Percentiles rank a stretch among this genome's conserved stretches.
Evolutionary conservation across 2,888 invertebrate genomes (phyloP).

Genomic region (Heterodera filipjevi): DNA sequence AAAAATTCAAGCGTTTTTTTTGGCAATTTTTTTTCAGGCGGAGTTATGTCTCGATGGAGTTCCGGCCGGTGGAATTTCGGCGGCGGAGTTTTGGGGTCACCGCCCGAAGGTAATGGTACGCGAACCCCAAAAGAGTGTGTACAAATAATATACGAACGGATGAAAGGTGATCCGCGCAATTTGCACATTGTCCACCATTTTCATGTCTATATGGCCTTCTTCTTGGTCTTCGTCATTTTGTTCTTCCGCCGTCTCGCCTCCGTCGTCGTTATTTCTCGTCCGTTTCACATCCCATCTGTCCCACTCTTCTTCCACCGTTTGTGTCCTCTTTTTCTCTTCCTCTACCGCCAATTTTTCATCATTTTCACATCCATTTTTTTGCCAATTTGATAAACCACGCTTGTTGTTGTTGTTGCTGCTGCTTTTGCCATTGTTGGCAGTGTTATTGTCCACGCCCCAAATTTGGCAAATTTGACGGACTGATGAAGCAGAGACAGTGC

Average conservation of each 20-base stretch:
- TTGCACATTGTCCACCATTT: not conserved
- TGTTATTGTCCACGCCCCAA: slow-evolving; percentile 45
- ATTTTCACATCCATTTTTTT: too few species aligned
- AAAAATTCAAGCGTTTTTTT: too few species aligned
- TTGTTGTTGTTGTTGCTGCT: not conserved
- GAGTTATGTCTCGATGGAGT: too few species aligned
- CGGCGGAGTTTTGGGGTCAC: too few species aligned
- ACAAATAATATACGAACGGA: not conserved
- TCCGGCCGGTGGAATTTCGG: too few species aligned
- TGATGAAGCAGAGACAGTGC: slow-evolving; percentile 55
- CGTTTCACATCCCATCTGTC: not conserved
- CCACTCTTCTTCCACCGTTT: not conserved
- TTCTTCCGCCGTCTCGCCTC: not conserved
- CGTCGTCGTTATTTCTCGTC: not conserved
- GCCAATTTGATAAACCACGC: not conserved
- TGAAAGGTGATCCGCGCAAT: not conserved
- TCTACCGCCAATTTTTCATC: not conserved
- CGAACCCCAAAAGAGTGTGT: too few species aligned
- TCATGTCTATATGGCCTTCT: not conserved
- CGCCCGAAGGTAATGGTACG: too few species aligned
- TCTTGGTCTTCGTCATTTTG: not conserved
- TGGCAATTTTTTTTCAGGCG: too few species aligned
- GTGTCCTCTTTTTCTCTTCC: not conserved
- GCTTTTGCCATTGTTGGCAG: not conserved
- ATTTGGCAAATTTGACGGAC: slow-evolving; percentile 59